Evolutionary conservation across 1,140 invertebrate species (phyloP), one percentile per base, ranked within the genome.

Genomic region (Heliothis virescens): DNA sequence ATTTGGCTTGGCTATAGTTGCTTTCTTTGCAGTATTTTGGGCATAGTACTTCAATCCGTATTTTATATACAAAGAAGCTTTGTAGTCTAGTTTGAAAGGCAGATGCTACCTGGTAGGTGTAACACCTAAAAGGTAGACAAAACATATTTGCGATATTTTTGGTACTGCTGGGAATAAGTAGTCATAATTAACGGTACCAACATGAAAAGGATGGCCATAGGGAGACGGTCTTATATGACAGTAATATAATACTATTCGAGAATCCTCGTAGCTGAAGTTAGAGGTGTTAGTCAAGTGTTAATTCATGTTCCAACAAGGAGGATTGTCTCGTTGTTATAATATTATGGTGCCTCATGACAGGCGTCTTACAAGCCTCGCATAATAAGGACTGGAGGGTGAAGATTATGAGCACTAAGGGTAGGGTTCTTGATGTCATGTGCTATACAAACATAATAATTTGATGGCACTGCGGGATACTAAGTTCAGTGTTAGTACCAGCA

Each of bases 301-400:
- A 72, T 72, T 72, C n/a, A 11, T 11, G 26, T 55, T 57, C 55
- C 69, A 72, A 72, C 55, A 72, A 57, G 69, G 69, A 72, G 55
- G 11, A 57, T 29, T 72, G 15, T 53, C 55, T 16, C 13, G 52
- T 41, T 57, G 29, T 57, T 72, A 41, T 72, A 16, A 34, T 72
- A 41, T 41, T 15, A 55, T 52, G 26, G 18, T 41, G 34, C 3
- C 12, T 57, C 52, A n/a, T 57, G 53, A 29, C 12, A 18, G 11
- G 67, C 50, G 62, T 71, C 48, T 71, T 26, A 53, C 50, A 29
- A 53, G 67, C 26, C 50, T 71, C 50, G 67, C 53, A 53, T 71
- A 52, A 71, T 71, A 71, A 53, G 48, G 18, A 12, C 48, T 53
- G 15, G 29, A 18, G 50, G 48, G 16, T 52, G 67, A 29, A 53